phyloP scores from a whole-genome alignment of 2,888 invertebrate species.

The Andrena hattorfiana region DNA sequence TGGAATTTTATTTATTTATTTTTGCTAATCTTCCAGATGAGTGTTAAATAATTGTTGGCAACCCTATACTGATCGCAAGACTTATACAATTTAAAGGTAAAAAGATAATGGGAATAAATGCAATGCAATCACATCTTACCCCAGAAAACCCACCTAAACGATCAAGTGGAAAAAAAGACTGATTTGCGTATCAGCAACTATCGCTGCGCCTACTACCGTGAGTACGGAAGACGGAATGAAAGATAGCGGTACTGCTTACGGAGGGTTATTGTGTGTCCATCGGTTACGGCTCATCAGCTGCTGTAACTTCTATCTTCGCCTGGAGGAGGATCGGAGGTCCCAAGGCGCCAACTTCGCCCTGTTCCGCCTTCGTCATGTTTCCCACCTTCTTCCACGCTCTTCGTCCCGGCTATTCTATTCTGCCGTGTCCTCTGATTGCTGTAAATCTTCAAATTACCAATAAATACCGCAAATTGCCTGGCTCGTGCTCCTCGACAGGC shows the following conservation, averaged over 20 bases:
- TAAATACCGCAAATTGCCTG: slow-evolving; percentile 79
- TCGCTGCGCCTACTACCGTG: slow-evolving; percentile 68
- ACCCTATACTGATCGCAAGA: too few relatives aligned
- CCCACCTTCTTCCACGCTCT: slow-evolving; percentile 49
- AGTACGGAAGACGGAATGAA: slow-evolving; percentile 72
- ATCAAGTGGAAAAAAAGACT: background rate
- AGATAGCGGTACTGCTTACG: slow-evolving; percentile 82
- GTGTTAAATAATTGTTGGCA: too few relatives aligned
- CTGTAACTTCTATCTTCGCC: slow-evolving; percentile 73
- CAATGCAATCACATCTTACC: too few relatives aligned
- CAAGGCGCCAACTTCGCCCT: slow-evolving; percentile 75
- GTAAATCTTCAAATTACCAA: slow-evolving; percentile 80
- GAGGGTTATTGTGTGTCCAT: slow-evolving; percentile 82
- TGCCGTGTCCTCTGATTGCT: slow-evolving; percentile 33
- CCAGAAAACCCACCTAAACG: too few relatives aligned
- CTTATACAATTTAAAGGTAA: too few relatives aligned
- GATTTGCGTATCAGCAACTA: slow-evolving; percentile 29
- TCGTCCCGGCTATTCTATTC: slow-evolving; percentile 17
- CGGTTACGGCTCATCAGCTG: slow-evolving; percentile 83
- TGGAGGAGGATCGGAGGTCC: slow-evolving; percentile 72
- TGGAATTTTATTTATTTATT: too few relatives aligned
- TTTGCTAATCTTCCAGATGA: too few relatives aligned
- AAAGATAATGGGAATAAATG: too few relatives aligned
- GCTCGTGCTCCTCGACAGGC: slow-evolving; percentile 65
- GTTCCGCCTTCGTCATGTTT: slow-evolving; percentile 67